Evolutionary conservation across 1,140 invertebrate species (phyloP).

Genomic region (Drosophila bifasciata): DNA sequence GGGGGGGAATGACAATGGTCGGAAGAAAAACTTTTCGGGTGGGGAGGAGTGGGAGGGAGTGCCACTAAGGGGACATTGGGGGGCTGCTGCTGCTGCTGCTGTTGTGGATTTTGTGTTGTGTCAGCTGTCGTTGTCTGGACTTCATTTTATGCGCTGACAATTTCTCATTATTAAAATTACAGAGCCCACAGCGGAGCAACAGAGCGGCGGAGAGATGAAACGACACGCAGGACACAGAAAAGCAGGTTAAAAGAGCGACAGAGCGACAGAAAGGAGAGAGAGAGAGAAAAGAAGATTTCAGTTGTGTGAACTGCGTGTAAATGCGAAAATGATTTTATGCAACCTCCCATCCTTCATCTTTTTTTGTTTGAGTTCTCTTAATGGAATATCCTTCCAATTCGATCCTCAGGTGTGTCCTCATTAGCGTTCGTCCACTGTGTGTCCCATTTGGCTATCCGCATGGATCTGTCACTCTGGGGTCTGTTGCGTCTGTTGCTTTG

Average conservation of each 20-base stretch:
- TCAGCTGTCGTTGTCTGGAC: slow-evolving; percentile 77
- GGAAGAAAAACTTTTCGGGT: background rate
- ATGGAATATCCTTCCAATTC: slow-evolving; percentile 52
- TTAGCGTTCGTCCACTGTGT: slow-evolving; percentile 31
- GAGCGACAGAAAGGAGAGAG: background rate
- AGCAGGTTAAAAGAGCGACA: slow-evolving; percentile 10
- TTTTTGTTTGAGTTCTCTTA: slow-evolving; percentile 1
- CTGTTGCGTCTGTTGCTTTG: background rate
- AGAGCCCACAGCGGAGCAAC: slow-evolving; percentile 33
- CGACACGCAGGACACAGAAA: slow-evolving; percentile 27
- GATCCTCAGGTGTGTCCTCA: slow-evolving; percentile 44
- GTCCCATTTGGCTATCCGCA: background rate
- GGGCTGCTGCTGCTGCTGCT: background rate
- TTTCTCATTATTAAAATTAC: slow-evolving; percentile 83
- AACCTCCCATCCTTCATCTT: background rate
- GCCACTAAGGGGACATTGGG: background rate
- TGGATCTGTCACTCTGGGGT: no score
- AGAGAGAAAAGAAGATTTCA: background rate
- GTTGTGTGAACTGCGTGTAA: slow-evolving; percentile 50
- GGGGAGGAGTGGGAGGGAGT: no score
- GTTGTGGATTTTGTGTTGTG: slow-evolving; percentile 50
- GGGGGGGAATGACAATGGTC: background rate
- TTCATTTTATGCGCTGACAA: slow-evolving; percentile 81
- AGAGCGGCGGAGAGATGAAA: slow-evolving; percentile 11
- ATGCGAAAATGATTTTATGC: slow-evolving; percentile 58